Base-by-base conservation (phyloP, 2,113 vertebrate genomes). In the Lophochroa leadbeateri region DNA sequence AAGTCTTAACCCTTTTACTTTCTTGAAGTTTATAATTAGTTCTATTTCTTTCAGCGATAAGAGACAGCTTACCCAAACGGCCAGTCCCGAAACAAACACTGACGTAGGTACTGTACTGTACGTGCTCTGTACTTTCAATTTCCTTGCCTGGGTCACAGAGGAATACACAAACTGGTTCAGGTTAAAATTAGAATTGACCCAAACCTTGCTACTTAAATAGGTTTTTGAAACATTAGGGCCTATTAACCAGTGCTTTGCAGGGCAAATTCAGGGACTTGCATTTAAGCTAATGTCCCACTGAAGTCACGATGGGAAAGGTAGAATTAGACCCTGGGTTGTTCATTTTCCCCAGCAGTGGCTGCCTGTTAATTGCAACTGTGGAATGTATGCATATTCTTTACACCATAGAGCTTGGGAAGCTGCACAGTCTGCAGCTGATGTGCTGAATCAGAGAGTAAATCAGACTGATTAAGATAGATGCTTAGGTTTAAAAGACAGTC, bases 391-490 rank as follows among this genome's bases (percentile, higher is more conserved):
- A 93, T 96, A 95, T 95, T 96, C 88, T 96, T 97, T 95, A 96
- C 89, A 89, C 89, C 67, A 64, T 0, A 2, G 82, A 94, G 90
- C 70, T 84, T 24, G 57, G 90, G 85, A 97, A 93, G 76, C 68
- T 92, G 93, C 86, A 67, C 55, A 52, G 86, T 67, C 90, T 92
- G 61, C 86, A 93, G 91, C 85, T 94, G 92, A 96, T 95, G 61
- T 96, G 85, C 92, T 97, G 96, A 97, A 96, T 95, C 94, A 92
- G 91, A 79, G 11, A 83, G 88, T 95, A 96, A 95, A 97, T 95
- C 95, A 96, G 72, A 75, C 68, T 90, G 95, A 97, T 97, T 91
- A 96, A 97, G 82, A 94, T 71, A 68, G 82, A 79, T 3, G 9
- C 64, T 95, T 91, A 61, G 52, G 65, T 55, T 95, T 95, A 92